Evolutionary conservation across 2,797 vertebrate species (phyloP), one percentile per base, ranked within the genome.

Genomic region (Remorina albescens): DNA sequence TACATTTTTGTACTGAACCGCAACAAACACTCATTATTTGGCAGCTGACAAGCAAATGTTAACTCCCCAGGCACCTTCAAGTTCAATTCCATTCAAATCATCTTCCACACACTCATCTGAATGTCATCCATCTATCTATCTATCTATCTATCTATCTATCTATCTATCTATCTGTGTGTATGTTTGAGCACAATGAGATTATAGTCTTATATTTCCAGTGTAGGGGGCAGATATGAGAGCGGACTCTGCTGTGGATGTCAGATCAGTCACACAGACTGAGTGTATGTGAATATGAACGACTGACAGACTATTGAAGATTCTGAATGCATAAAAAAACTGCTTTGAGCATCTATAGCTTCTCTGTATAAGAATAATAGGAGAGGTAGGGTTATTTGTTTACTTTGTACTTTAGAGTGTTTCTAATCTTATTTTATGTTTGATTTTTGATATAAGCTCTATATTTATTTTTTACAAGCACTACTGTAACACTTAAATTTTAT

Each of bases 381-480:
- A 42, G 3, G 16, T 16, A 41, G 21, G 41, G 8, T 44, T 19
- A 1, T 11, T 56, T 67, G 50, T n/a, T 65, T 53, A 11, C 42
- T 72, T 71, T 39, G 66, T 68, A 55, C 16, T 57, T 65, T 76
- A 70, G 30, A 21, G 11, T 63, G 55, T 47, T 64, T 54, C 73
- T 77, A 23, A 64, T 77, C 76, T 80, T 69, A 86, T 81, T 80
- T 74, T 26, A 57, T 53, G 5, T 79, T 61, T 63, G 60, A 79
- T 76, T 85, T 79, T 78, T 82, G 28, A 78, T 74, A 78, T 19
- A 50, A 57, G 78, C 42, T 62, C 54, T 64, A 53, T 91, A 89
- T 91, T 88, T 92, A 90, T 90, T 84, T 76, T 82, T 68, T 77
- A 73, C 59, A 62, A 55, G 53, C 10, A 2, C 62, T 61, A 37